Conservation (phyloP, 2,797 vertebrate species). For the Tamandua tetradactyla region DNA sequence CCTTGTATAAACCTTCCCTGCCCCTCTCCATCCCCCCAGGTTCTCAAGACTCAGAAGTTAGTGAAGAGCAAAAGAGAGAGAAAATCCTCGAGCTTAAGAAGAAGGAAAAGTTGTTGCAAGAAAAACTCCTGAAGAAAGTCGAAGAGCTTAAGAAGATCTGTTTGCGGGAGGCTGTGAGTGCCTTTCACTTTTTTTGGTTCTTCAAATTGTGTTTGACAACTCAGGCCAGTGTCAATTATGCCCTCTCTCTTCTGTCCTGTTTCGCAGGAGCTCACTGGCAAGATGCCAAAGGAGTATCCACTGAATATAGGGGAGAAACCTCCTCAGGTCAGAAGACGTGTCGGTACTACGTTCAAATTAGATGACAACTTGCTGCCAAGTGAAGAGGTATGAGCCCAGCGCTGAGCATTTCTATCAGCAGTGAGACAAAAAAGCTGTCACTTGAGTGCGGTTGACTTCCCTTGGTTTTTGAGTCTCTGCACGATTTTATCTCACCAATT, state of each 20-base stretch:
- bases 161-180: conserved; percentile 94
- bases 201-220: neutral
- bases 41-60: conserved; percentile 94
- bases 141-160: conserved; percentile 96
- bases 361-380: conserved; percentile 91
- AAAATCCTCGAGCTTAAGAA: conserved; percentile 95
- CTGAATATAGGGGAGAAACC: conserved; percentile 91
- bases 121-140: conserved; percentile 91
- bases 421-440: neutral
- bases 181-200: fast-evolving
- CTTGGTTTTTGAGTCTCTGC: neutral
- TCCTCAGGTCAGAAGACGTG: conserved; percentile 90
- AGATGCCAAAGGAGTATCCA: conserved; percentile 95
- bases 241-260: conserved; percentile 20
- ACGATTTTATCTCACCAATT: neutral
- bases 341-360: conserved; percentile 94
- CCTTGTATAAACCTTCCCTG: neutral
- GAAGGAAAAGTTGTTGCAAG: conserved; percentile 93
- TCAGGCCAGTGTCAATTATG: neutral
- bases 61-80: conserved; percentile 95
- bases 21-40: conserved; percentile 81
- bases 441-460: neutral
- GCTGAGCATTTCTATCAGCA: neutral
- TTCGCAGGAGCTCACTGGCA: conserved; percentile 93
- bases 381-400: conserved; percentile 86